These are phyloP conservation scores for Drosophila oshimai DNA, from an alignment of 1,140 invertebrate genomes.

Conservation along the genomic window DNA sequence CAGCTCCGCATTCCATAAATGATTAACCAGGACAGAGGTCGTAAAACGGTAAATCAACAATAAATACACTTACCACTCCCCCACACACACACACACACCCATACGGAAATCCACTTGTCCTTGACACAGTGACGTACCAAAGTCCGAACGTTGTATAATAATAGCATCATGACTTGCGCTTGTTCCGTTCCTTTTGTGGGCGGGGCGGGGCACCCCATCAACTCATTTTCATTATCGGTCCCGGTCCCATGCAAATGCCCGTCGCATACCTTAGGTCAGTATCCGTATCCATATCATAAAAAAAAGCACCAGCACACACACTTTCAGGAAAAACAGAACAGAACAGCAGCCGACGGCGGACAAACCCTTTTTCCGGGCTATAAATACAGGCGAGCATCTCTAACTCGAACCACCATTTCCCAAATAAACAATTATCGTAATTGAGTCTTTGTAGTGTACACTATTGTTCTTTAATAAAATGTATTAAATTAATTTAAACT, in stretches of 20 bases:
- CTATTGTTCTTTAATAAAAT: neutral
- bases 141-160: slow-evolving; percentile 36
- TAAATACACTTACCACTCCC: slow-evolving; percentile 22
- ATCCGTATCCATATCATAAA: slow-evolving; percentile 55
- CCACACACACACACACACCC: neutral
- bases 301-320: slow-evolving; percentile 24
- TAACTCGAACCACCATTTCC: neutral
- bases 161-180: slow-evolving; percentile 70
- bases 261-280: slow-evolving; percentile 74
- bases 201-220: neutral
- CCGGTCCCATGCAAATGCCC: slow-evolving; percentile 62
- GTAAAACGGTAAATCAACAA: slow-evolving; percentile 44
- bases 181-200: slow-evolving; percentile 13
- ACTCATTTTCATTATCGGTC: slow-evolving; percentile 67
- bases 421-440: neutral
- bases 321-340: neutral
- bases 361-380: slow-evolving; percentile 38
- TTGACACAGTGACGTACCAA: slow-evolving; percentile 72
- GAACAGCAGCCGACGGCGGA: slow-evolving; percentile 4
- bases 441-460: neutral
- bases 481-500: no score
- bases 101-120: slow-evolving; percentile 69
- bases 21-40: slow-evolving; percentile 30
- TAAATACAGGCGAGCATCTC: slow-evolving; percentile 14
- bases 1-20: slow-evolving; percentile 9